Percentiles rank a stretch among this genome's conserved stretches.
phyloP scores from a whole-genome alignment of 2,888 invertebrate genomes.

The Tetragnatha montana region DNA sequence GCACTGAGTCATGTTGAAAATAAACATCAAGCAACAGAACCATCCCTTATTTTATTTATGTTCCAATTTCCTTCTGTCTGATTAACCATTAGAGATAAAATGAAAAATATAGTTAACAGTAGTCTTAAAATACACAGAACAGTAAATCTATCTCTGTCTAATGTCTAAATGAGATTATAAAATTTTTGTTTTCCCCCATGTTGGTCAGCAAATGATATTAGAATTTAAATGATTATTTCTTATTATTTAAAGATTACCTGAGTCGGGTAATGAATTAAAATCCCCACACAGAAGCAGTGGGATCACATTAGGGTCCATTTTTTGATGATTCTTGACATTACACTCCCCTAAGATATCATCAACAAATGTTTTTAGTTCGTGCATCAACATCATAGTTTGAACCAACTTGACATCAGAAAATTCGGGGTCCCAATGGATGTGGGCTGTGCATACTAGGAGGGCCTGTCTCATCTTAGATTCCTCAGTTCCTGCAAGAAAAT shows the following conservation, averaged over 20 bases:
- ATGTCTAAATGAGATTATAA: too few species aligned
- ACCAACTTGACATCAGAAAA: constrained; percentile 99
- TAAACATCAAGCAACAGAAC: too few species aligned
- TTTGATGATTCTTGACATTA: constrained; percentile 74
- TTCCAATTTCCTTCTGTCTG: too few species aligned
- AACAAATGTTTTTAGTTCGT: constrained; percentile 91
- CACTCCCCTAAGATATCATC: constrained; percentile 82
- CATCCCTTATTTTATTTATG: too few species aligned
- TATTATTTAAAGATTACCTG: constrained; percentile 80
- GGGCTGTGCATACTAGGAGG: constrained; percentile 96
- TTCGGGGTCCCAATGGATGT: constrained; percentile 99
- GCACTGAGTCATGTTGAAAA: too few species aligned
- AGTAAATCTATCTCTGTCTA: too few species aligned
- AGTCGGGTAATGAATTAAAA: constrained; percentile 98
- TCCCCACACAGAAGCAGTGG: constrained; percentile 97
- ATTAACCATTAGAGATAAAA: too few species aligned
- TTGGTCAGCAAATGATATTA: too few species aligned
- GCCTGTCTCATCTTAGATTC: constrained; percentile 80
- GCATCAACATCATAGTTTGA: constrained; percentile 98
- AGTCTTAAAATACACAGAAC: too few species aligned
- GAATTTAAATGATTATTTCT: background rate
- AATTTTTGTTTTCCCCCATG: too few species aligned
- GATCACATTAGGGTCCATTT: constrained; percentile 80
- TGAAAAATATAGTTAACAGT: too few species aligned
- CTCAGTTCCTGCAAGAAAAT: constrained; percentile 16